Base-by-base conservation (phyloP, 2,888 invertebrate genomes). In the Cantharis flavilabris region DNA sequence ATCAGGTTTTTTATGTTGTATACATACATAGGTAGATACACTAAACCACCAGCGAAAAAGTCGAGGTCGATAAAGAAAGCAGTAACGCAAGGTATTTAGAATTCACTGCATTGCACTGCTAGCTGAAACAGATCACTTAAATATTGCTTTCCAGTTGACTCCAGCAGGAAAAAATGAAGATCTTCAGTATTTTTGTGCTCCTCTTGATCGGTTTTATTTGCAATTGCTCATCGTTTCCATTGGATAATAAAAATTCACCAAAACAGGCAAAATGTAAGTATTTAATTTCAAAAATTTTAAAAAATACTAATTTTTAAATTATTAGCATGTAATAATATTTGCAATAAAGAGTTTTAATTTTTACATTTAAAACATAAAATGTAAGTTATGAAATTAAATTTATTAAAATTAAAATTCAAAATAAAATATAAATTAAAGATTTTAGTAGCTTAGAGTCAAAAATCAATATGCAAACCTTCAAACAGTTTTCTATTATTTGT, bases 251-350 rank as follows among this genome's bases (percentile, higher is more conserved):
- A 69, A 76, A 77, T 75, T 77, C 79, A 2, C 75, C 76, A 11
- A 80, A 80, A 63, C 77, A 76, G 28, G 77, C 77, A 11, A 71
- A 79, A 70, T 80, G 81, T 81, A 79, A 81, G 81, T 81, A n/a
- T n/a, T n/a, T n/a, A 75, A 13, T 62, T 70, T 70, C 16, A 14
- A n/a, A 14, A 23, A 3, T 16, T 30, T 33, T 30, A 10, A 16
- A 65, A 16, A 16, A 16, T 16, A 16, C 16, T 16, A 16, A 16
- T 16, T 20, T 20, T 20, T 20, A 20, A 20, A 16, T 16, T 20
- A 20, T 20, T 20, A 20, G 0, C 3, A 20, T 23, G 23, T 23
- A 7, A 23, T 23, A 23, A 23, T 23, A 23, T 23, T 23, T 23
- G 7, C 4, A 23, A 23, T 7, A 23, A 23, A 7, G 23, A 23